Evolutionary conservation across 2,888 invertebrate species (phyloP), one percentile per base, ranked within the genome.

Genomic region (Pheosia tremula): DNA sequence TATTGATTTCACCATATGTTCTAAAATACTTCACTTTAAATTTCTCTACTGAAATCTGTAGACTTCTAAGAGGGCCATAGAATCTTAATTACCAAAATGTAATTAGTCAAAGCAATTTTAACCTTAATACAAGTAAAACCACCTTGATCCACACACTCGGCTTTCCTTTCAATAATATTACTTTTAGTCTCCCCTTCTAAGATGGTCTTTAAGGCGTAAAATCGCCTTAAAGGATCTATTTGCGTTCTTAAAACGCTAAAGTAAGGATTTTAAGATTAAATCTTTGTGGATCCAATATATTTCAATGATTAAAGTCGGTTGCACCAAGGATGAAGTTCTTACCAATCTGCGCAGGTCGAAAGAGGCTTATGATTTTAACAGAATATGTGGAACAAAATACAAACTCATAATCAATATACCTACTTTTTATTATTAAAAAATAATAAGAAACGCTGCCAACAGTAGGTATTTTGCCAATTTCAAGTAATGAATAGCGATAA

Each of bases 171-270:
- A 62, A 54, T 68, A 69, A 54, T 69, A 69, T 66, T 62, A 57
- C 66, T 65, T 59, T 62, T 62, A 65, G 13, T 57, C 53, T 61
- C 61, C 66, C 69, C 69, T 63, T 69, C 68, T 63, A 62, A 70
- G 62, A 56, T 60, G 38, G 56, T 58, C 62, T 61, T 54, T 61
- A 62, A 59, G 59, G 67, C 74, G 67, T 70, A 63, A 75, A 78
- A 78, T 78, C 77, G 64, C 66, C 74, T 80, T 75, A 75, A 55
- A 52, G 67, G 64, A 65, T 74, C 65, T 67, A 56, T 60, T 36
- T 57, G 57, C 58, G 56, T 61, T 72, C 69, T 72, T 66, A 67
- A 68, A 71, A 61, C 71, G 67, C 63, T 63, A 67, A 61, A 64
- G 24, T 24, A 24, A 60, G 62, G 60, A 64, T 62, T 69, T 69